These are phyloP conservation scores for Ametastegia equiseti DNA, from an alignment of 2,888 invertebrate genomes.

Conservation along the genomic window DNA sequence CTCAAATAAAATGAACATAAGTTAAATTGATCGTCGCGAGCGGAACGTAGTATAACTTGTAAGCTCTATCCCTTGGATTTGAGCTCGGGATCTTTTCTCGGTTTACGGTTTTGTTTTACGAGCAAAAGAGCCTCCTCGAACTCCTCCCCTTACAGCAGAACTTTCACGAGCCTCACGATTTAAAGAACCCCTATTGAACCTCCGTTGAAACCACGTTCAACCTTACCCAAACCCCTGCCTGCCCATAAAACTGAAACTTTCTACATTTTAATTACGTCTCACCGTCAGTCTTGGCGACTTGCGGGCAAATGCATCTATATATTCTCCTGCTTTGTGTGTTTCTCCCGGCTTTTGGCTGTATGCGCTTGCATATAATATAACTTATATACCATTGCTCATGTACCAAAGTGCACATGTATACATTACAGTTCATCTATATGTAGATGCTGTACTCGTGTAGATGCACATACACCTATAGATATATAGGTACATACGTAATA, in stretches of 20 bases:
- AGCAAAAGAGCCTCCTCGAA: conserved; percentile 19
- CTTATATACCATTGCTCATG: not conserved
- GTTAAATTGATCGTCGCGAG: conserved; percentile 28
- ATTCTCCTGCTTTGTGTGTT: conserved; percentile 21
- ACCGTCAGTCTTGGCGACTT: conserved; percentile 23
- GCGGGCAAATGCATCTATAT: conserved; percentile 44
- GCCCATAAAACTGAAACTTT: conserved; percentile 42
- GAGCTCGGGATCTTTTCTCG: conserved; percentile 23
- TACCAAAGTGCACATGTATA: not conserved
- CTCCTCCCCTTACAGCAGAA: conserved; percentile 26
- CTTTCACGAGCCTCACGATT: conserved; percentile 38
- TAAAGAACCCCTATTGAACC: conserved; percentile 35
- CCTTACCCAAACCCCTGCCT: conserved; percentile 6
- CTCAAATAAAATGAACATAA: conserved; percentile 32
- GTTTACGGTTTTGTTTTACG: conserved; percentile 45
- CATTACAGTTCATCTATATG: not conserved
- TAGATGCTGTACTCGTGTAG: not conserved
- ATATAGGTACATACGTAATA: not conserved
- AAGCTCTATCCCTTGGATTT: conserved; percentile 36
- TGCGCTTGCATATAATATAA: not conserved
- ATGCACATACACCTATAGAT: not conserved
- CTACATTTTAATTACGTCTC: conserved; percentile 43
- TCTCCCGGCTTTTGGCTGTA: not conserved
- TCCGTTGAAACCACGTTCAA: conserved; percentile 27
- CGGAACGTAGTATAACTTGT: conserved; percentile 31